A percentile compares a stretch with the other conserved stretches of the same genome.
Conservation (phyloP, 2,888 invertebrate species). For the Heliconius erato region DNA sequence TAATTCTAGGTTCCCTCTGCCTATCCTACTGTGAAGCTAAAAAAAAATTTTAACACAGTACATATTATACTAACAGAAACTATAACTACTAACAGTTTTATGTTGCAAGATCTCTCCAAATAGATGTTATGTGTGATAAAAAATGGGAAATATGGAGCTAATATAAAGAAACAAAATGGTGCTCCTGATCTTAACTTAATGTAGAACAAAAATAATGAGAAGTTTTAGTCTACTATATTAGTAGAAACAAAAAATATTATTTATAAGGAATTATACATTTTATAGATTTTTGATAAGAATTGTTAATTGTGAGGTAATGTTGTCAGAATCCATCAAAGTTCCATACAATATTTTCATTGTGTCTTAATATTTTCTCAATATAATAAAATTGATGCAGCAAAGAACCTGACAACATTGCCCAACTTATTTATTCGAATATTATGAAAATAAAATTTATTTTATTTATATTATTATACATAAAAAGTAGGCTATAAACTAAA, state of each 20-base stretch:
- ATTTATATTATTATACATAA: neutral
- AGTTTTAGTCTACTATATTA: conserved; percentile 44
- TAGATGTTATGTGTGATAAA: conserved; percentile 45
- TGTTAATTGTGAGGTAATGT: conserved; percentile 19
- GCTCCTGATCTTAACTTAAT: conserved; percentile 40
- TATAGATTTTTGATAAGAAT: neutral
- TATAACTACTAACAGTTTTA: neutral
- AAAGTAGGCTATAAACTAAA: neutral
- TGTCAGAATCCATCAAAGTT: neutral
- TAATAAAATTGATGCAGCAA: neutral
- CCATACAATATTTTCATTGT: neutral
- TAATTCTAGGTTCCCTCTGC: neutral
- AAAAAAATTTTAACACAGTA: conserved; percentile 14
- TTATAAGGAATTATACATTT: conserved; percentile 20
- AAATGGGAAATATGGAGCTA: conserved; percentile 40
- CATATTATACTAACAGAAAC: conserved; percentile 4
- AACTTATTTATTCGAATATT: conserved; percentile 8
- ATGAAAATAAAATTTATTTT: neutral
- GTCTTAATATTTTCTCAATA: neutral
- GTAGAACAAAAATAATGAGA: conserved; percentile 23
- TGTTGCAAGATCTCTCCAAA: conserved; percentile 47
- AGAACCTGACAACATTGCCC: neutral
- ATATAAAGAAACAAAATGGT: conserved; percentile 39
- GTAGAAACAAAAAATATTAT: conserved; percentile 40
- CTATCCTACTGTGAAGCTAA: neutral